Evolutionary conservation across 35 echinoderm and acorn worm species (phyloP).

Genomic region (Stichopus chloronotus): DNA sequence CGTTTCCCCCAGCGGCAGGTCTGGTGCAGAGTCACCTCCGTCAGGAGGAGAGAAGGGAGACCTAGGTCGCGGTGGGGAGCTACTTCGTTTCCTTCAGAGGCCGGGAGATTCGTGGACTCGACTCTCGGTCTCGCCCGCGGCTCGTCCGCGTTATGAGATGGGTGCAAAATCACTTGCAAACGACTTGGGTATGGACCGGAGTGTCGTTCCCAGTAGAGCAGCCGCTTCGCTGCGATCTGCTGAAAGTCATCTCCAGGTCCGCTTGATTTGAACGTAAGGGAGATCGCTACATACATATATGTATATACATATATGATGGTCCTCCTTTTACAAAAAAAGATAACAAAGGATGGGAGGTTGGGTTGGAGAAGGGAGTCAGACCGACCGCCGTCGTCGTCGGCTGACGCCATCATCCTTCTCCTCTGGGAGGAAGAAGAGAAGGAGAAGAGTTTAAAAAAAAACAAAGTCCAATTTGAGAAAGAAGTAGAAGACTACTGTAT

Average conservation of each 20-base stretch:
- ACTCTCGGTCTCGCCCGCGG: conserved; percentile 19
- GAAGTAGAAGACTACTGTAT: too few species aligned
- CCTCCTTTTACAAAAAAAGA: too few species aligned
- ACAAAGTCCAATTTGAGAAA: too few species aligned
- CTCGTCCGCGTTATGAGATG: conserved; percentile 27
- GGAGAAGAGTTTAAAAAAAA: too few species aligned
- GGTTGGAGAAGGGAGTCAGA: background rate
- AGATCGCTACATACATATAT: background rate
- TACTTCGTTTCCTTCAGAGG: background rate
- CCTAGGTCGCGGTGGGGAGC: background rate
- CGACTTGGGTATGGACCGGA: conserved; percentile 86
- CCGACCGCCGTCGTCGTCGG: background rate
- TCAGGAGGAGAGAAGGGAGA: background rate
- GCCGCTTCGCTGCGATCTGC: conserved; percentile 84
- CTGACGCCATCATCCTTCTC: too few species aligned
- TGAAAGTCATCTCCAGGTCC: conserved; percentile 70
- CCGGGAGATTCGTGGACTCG: background rate
- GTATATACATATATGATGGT: background rate
- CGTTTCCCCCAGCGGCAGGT: conserved; percentile 3
- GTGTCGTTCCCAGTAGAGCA: conserved; percentile 86
- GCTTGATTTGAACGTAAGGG: conserved; percentile 34
- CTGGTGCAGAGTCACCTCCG: background rate
- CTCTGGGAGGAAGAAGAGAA: too few species aligned
- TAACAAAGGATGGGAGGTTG: too few species aligned
- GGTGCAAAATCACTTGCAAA: conserved; percentile 87